Base-by-base conservation (phyloP, 2,888 invertebrate species). In the Rhyacophila evoluta region DNA sequence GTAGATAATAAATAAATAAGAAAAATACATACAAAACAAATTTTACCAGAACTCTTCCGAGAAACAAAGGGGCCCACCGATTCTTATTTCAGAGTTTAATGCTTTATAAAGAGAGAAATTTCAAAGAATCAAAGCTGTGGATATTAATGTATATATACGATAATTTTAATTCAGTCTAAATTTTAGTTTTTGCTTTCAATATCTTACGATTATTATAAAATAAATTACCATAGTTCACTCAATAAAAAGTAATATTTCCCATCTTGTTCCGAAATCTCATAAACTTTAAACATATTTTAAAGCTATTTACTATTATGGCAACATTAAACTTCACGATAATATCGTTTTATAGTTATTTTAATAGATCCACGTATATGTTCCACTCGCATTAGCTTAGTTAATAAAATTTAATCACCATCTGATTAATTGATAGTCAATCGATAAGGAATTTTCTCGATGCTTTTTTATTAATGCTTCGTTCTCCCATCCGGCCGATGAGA, bases 401-500 rank as follows among this genome's bases (percentile, higher is more conserved):
- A 55, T 55, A 55, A 55, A 55, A 12, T 55, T 55, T 55, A 55
- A 55, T 55, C 19, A 19, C 55, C 55, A 19, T 19, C 19, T 19
- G 55, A 55, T 55, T 55, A 55, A 55, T 55, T 25, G 19, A 19
- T 25, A n/a, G 6, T 8, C 19, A 19, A 25, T 55, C 25, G 25
- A 55, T n/a, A 8, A 25, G 19, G 55, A 55, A 55, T 55, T 55
- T 55, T 19, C 55, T 19, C 19, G 55, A 3, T 55, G 55, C 55
- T 15, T 8, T 19, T 15, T 55, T 15, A 15, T 41, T 41, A 41
- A 41, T 41, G 41, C 19, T 25, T 8, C 25, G 10, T 19, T 19
- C 55, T 55, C 55, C 55, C 55, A 55, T 55, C 55, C 55, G 55
- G 55, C 19, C 12, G 55, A 25, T 55, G 55, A 55, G 25, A 55